Evolutionary conservation across 2,888 invertebrate species (phyloP), one percentile per base, ranked within the genome.

Genomic region (Nomada lathburiana): DNA sequence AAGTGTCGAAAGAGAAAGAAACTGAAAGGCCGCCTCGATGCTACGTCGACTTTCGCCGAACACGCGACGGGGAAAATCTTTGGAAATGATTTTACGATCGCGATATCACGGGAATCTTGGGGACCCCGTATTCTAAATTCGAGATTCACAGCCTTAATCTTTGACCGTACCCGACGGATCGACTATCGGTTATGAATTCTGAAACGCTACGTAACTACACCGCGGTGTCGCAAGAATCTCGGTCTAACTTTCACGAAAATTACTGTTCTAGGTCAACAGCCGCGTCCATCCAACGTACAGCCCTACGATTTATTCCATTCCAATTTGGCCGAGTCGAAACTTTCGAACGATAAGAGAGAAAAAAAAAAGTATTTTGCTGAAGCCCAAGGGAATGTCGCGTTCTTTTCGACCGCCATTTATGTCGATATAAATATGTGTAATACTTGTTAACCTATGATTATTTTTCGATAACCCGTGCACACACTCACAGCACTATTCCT

Each of bases 101-200:
- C 84, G 82, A 85, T 80, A 87, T 87, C 87, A 85, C 87, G 86
- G 63, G 75, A 77, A 82, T 64, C 77, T 70, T 65, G 70, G 47
- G 52, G 79, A 60, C 82, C 82, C 78, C 78, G 67, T 80, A 80
- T 82, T 76, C 84, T 82, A 80, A 81, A 81, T 76, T 87, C 82
- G 82, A 73, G 63, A 80, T 84, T 88, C 88, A 88, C 88, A 88
- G 88, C 88, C 88, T 85, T 79, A 76, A 84, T 74, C 84, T 79
- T 86, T 82, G 73, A 59, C 69, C 57, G 60, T 73, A 44, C 65
- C 68, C 63, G 57, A 72, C 71, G 64, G 73, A 69, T 60, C 76
- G 70, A 53, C 67, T 67, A 42, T 59, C 68, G 60, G 50, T 72
- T 60, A 60, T 76, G 73, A 76, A 77, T 85, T 69, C 76, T 77